Conservation (phyloP, 2,888 invertebrate genomes). For the Euplexia lucipara region DNA sequence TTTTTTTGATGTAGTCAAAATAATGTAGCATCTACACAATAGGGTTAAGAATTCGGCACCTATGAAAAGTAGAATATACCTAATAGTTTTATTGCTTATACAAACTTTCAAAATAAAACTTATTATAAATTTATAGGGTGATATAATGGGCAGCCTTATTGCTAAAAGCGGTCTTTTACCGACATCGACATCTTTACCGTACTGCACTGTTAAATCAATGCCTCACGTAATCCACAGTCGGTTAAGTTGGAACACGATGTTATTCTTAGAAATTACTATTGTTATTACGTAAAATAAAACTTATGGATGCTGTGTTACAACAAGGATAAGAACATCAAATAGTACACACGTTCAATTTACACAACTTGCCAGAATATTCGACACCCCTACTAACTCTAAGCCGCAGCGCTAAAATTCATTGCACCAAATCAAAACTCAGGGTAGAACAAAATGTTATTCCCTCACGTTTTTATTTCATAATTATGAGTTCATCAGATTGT, state of each 20-base stretch:
- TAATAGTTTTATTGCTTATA: too few species aligned
- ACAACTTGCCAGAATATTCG: constrained; percentile 13
- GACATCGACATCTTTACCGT: too few species aligned
- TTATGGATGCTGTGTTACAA: not conserved
- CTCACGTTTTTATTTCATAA: constrained; percentile 64
- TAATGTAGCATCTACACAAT: too few species aligned
- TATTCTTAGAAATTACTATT: too few species aligned
- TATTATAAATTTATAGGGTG: too few species aligned
- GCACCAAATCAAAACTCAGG: constrained; percentile 75
- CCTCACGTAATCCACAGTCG: constrained; percentile 78
- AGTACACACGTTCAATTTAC: not conserved
- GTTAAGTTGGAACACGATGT: constrained; percentile 73
- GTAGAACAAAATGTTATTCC: constrained; percentile 77
- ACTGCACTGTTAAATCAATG: constrained; percentile 73
- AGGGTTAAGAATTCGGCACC: too few species aligned
- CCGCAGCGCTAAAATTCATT: constrained; percentile 74
- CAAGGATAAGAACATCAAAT: not conserved
- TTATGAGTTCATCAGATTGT: constrained; percentile 11
- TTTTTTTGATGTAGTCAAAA: too few species aligned
- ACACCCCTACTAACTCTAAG: constrained; percentile 39
- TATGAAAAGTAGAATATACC: not conserved
- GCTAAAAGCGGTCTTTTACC: too few species aligned
- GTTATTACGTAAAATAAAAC: too few species aligned
- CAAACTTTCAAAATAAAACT: too few species aligned
- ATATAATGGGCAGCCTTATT: too few species aligned